Base-by-base conservation (phyloP, 64 coral and sea anemone genomes). In the Stylophora pistillata region DNA sequence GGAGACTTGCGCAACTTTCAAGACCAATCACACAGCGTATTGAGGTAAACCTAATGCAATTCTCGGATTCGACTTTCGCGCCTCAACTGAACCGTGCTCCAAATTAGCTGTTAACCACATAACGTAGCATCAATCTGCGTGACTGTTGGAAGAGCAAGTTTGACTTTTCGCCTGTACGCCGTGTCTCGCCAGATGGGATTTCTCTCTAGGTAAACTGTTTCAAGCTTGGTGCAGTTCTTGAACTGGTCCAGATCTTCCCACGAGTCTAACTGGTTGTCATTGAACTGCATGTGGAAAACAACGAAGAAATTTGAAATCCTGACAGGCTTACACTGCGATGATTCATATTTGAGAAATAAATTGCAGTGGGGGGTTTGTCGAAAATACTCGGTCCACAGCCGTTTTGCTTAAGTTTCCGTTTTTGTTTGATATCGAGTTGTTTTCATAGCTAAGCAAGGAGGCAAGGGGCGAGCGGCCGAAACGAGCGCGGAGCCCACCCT, bases 81-180 rank as follows among this genome's bases (percentile, higher is more conserved):
- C 37, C 37, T 47, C 37, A 47, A 47, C 17, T 9, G 12, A 30
- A 56, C 27, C 33, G 28, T 64, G 41, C 37, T 18, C 13, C 32
- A 3, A 27, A 32, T 15, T 25, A 7, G 15, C 64, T 28, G 28
- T 84, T 61, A 90, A 18, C 55, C 66, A 28, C 93, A 92, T 53
- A 99, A 76, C 27, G 97, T 99, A 33, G 97, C 97, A 56, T 99
- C 97, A 56, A 99, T 95, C 63, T 99, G 97, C 72, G 88, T 95
- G 57, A 99, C 32, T 15, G 62, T 88, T 34, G 97, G 97, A 25
- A 99, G 53, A 17, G 93, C 90, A 9, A 99, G 97, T 77, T 95
- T 99, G 14, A 99, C 84, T 90, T 99, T 99, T 59, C 97, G 90
- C 69, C 97, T 92, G 84, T 99, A 99, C 15, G 82, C 73, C 21